Base-by-base conservation (phyloP, 2,797 vertebrate genomes). In the Eremophila alpestris region DNA sequence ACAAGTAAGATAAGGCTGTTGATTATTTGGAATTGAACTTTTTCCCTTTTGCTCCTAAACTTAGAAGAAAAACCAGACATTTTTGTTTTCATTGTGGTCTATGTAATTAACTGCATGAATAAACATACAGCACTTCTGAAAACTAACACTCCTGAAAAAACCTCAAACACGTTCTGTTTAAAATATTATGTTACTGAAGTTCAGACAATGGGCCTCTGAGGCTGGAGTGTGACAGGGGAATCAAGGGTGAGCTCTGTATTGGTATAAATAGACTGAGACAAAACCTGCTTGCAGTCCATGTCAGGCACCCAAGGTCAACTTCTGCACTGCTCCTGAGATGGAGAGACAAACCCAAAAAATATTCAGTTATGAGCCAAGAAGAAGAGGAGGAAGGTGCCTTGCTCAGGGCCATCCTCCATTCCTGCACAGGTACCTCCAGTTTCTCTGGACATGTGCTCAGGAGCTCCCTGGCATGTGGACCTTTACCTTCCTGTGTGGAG, bases 61-160 rank as follows among this genome's bases (percentile, higher is more conserved):
- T 83, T 56, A 41, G 16, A 89, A 76, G 45, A 64, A 74, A 71
- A n/a, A 74, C 22, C 0, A 5, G 68, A 10, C 60, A 30, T 83
- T 89, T 94, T 83, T 76, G 26, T 4, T 89, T 93, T 93, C 87
- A 78, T 94, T 78, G 59, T 8, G 24, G 26, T 64, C 49, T 90
- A 4, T 51, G 55, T 58, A 86, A 67, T 92, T 94, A 96, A 81
- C 65, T 81, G 45, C 73, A 73, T 63, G 54, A 76, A 87, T 93
- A 91, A 94, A 48, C 82, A 88, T 11, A 34, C 65, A 34, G 34
- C 22, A 18, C 83, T 94, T 93, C 87, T 93, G 82, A 86, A 85
- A 88, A 74, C 34, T 77, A 92, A 83, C 67, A 52, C 21, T 89
- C 34, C 70, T 40, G 48, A 84, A 88, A 73, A 93, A 89, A 64